Base-by-base conservation (phyloP, 2,113 vertebrate species). In the Forbesichthys papilliferus region DNA sequence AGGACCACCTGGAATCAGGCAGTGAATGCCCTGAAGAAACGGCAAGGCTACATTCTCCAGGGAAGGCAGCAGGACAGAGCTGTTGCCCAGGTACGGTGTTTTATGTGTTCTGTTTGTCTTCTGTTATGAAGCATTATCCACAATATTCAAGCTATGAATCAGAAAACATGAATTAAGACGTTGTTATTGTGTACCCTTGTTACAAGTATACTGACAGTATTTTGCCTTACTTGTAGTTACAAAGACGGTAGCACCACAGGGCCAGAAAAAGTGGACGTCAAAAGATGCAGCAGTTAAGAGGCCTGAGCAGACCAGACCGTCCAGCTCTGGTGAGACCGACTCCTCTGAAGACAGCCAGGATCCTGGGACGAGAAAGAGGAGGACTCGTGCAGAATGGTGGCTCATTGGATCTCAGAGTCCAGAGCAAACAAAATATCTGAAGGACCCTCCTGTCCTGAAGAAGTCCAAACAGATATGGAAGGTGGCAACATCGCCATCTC, bases 381-480 rank as follows among this genome's bases (percentile, higher is more conserved):
- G 61, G 13, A 66, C 11, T 9, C 52, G 80, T 7, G 86, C 89
- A 5, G 42, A 75, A 20, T 90, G 91, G 90, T 90, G 92, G 90
- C 5, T 89, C 20, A n/a, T 18, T 8, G 2, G 0, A 18, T 9
- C 68, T 47, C 9, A 14, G 47, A 67, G 4, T n/a, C 18, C 51
- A n/a, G 77, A 76, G 34, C 18, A 74, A 61, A 54, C 48, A 3
- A 4, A 68, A 11, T 47, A 9, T 11, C 16, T 14, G 0, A 54
- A 69, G 4, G 27, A 36, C 11, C 60, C 13, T 12, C 48, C 36
- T 0, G 61, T 11, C 0, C 8, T n/a, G 8, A 83, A 80, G n/a
- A 83, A 59, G 70, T 48, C 72, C 0, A 84, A 67, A 54, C 61
- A 58, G 64, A 64, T 16, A 16, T 42, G 1, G 0, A 61, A 56